Conservation (phyloP, 2,113 vertebrate genomes). For the Mesembrinibis cayennensis region DNA sequence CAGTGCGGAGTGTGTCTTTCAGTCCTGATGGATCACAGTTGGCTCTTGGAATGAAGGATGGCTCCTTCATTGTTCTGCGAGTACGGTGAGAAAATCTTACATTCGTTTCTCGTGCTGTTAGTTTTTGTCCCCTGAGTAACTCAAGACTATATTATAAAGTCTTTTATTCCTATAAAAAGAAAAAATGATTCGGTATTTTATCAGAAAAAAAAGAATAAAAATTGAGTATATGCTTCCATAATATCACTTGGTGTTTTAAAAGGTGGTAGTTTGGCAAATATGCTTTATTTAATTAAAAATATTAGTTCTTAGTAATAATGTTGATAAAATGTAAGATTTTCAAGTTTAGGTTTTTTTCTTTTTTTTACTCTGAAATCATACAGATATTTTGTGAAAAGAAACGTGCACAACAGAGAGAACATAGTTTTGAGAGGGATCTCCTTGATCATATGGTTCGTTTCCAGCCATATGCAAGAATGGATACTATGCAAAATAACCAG, state of each 20-base stretch:
- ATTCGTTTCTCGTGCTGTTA: not conserved
- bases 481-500: not conserved
- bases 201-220: not conserved
- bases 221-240: not conserved
- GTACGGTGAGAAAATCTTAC: slow-evolving; percentile 78
- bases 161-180: not conserved
- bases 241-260: not conserved
- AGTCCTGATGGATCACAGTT: slow-evolving; percentile 93
- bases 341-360: not conserved
- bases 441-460: not conserved
- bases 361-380: not conserved
- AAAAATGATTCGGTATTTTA: not conserved
- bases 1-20: slow-evolving; percentile 90
- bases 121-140: not conserved
- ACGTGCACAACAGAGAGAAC: not conserved
- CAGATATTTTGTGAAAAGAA: not conserved
- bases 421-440: not conserved
- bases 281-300: not conserved
- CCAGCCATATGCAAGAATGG: not conserved
- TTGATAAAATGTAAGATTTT: not conserved
- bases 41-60: slow-evolving; percentile 96
- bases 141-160: not conserved
- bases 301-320: not conserved
- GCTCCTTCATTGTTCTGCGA: slow-evolving; percentile 95
- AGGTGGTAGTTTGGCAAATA: not conserved